phyloP scores from a whole-genome alignment of 2,888 invertebrate species.

The Elaeidobius kamerunicus region DNA sequence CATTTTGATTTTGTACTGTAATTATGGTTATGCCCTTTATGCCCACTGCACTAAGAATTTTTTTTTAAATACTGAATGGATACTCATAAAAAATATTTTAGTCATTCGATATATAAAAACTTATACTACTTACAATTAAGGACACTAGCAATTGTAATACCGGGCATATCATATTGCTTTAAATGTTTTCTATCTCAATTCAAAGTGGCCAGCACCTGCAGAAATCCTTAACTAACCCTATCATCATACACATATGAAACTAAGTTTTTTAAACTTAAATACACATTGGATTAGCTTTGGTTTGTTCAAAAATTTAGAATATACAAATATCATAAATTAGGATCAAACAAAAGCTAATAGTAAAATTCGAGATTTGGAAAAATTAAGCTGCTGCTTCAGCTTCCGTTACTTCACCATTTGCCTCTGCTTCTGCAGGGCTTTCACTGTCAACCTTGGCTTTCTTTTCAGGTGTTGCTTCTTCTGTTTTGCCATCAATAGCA shows the following conservation, averaged over 20 bases:
- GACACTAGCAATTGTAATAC: too few species aligned
- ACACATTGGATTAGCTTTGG: constrained; percentile 28
- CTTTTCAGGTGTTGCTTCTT: constrained; percentile 68
- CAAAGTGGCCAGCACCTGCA: constrained; percentile 31
- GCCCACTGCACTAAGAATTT: background rate
- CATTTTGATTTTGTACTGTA: constrained; percentile 1
- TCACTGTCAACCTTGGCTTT: constrained; percentile 67
- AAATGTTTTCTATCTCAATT: constrained; percentile 2
- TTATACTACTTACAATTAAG: too few species aligned
- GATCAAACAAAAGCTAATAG: constrained; percentile 22
- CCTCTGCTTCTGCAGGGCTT: constrained; percentile 59
- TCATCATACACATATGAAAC: constrained; percentile 38
- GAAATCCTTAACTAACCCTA: constrained; percentile 35
- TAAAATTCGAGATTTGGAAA: constrained; percentile 8
- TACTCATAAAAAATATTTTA: too few species aligned
- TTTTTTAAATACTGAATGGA: background rate
- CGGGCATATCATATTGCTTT: constrained; percentile 2
- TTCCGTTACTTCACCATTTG: constrained; percentile 48
- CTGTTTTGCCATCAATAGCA: constrained; percentile 50
- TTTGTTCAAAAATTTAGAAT: constrained; percentile 20
- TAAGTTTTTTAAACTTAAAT: constrained; percentile 31
- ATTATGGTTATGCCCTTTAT: constrained; percentile 2
- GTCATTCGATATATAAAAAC: too few species aligned
- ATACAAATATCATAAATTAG: too few species aligned
- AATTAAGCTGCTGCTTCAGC: constrained; percentile 58